phyloP scores from a whole-genome alignment of 2,888 invertebrate genomes.

The Aquatica leii region DNA sequence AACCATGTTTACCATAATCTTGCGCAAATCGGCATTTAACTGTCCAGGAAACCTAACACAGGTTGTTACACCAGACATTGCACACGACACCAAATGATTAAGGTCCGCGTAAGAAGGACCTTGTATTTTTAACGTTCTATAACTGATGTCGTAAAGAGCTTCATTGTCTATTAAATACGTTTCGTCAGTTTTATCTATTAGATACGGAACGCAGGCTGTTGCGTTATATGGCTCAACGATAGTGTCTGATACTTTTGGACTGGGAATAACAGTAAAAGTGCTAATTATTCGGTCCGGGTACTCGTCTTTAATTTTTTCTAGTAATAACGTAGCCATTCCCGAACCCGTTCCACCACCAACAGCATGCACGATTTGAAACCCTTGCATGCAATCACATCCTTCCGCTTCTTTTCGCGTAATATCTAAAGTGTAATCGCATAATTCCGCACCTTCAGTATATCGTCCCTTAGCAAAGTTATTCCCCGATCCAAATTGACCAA shows the following conservation, averaged over 20 bases:
- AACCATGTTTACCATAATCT: constrained; percentile 70
- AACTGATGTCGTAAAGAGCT: constrained; percentile 71
- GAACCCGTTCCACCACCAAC: constrained; percentile 81
- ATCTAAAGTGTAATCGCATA: constrained; percentile 73
- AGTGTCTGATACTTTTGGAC: constrained; percentile 71
- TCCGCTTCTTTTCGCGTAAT: constrained; percentile 74
- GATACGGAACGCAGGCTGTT: constrained; percentile 65
- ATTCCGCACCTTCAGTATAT: constrained; percentile 79
- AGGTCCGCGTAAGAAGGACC: constrained; percentile 68
- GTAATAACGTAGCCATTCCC: constrained; percentile 76
- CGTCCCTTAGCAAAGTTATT: constrained; percentile 78
- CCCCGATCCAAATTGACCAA: constrained; percentile 83
- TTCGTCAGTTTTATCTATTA: constrained; percentile 70
- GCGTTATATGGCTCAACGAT: constrained; percentile 74
- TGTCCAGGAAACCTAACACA: constrained; percentile 64
- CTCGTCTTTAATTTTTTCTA: constrained; percentile 78
- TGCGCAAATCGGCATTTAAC: constrained; percentile 72
- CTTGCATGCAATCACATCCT: constrained; percentile 79
- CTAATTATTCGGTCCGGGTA: constrained; percentile 81
- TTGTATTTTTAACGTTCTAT: constrained; percentile 66
- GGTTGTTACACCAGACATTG: constrained; percentile 69
- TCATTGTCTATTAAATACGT: constrained; percentile 71
- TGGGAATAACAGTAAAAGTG: constrained; percentile 74
- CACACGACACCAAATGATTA: constrained; percentile 65
- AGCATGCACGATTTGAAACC: constrained; percentile 77